Percentiles rank a stretch among this genome's conserved stretches.
These are phyloP conservation scores for Sabatieria punctata DNA, from an alignment of 2,888 invertebrate species.

Conservation along the genomic window DNA sequence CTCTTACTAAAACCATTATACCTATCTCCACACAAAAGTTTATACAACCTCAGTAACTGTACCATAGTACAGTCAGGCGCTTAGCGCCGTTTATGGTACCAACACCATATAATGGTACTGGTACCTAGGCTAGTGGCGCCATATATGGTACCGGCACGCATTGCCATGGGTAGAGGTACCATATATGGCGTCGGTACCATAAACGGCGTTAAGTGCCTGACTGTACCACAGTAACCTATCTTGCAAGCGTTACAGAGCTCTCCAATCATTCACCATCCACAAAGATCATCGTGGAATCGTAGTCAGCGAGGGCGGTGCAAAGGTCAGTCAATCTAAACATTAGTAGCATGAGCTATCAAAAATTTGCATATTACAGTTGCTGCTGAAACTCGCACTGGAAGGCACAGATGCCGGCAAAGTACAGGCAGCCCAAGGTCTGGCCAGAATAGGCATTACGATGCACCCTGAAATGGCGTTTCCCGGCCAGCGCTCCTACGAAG, in stretches of 20 bases:
- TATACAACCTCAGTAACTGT: too few species aligned
- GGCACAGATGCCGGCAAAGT: constrained; percentile 69
- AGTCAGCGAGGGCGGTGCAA: background rate
- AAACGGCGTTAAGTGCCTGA: too few species aligned
- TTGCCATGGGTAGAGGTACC: too few species aligned
- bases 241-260: background rate
- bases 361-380: constrained; percentile 32
- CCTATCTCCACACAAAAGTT: too few species aligned
- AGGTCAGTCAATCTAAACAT: constrained; percentile 1
- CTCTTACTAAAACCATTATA: too few species aligned
- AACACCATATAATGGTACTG: too few species aligned
- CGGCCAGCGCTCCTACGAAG: constrained; percentile 54
- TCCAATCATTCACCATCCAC: background rate
- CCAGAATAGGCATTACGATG: constrained; percentile 82
- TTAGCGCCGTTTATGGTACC: too few species aligned
- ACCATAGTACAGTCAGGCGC: too few species aligned
- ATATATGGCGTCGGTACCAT: too few species aligned
- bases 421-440: constrained; percentile 57
- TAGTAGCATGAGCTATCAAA: background rate
- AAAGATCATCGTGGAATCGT: background rate
- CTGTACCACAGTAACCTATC: too few species aligned
- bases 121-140: too few species aligned
- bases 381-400: constrained; percentile 61
- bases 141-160: too few species aligned
- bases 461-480: constrained; percentile 85